Evolutionary conservation across 2,113 vertebrate species (phyloP), one percentile per base, ranked within the genome.

Genomic region (Hirundichthys speculiger): DNA sequence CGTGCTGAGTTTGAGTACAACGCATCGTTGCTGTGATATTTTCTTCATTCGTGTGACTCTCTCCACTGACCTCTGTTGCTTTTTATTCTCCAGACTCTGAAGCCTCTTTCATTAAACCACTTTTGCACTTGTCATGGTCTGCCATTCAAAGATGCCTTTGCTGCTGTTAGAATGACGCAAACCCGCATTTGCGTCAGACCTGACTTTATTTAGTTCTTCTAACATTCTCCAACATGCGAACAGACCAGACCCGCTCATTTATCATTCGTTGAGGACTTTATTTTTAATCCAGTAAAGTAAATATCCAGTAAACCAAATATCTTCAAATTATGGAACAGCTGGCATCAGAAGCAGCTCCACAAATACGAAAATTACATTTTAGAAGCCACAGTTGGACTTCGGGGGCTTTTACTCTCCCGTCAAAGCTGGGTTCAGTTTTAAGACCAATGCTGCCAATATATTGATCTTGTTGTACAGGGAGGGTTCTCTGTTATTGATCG

Each of bases 401-500:
- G 34, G 43, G 15, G 15, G 14, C 18, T 21, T 22, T 13, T 13
- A 39, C 5, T 62, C 59, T 50, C 27, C 27, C n/a, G 50, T 39
- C 45, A 4, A 43, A 58, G 58, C 50, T 24, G n/a, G n/a, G n/a
- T n/a, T n/a, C n/a, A n/a, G n/a, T n/a, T n/a, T n/a, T n/a, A 25
- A 64, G 55, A 19, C 19, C 51, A 40, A n/a, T 13, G 41, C 55
- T 5, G 55, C 18, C 73, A 30, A 63, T 74, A 42, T 49, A 83
- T 65, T 62, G 80, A 79, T 80, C 34, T 21, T 18, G 16, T 27
- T 10, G 38, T 5, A 49, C 38, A 34, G 66, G 30, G 6, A 52
- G 18, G 27, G 22, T 50, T 75, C 64, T 71, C 59, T 34, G 16
- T 18, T 51, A 77, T 69, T 75, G 85, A 83, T 75, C 30, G 42